Conservation (phyloP, 2,797 vertebrate genomes). For the Oreortyx pictus region DNA sequence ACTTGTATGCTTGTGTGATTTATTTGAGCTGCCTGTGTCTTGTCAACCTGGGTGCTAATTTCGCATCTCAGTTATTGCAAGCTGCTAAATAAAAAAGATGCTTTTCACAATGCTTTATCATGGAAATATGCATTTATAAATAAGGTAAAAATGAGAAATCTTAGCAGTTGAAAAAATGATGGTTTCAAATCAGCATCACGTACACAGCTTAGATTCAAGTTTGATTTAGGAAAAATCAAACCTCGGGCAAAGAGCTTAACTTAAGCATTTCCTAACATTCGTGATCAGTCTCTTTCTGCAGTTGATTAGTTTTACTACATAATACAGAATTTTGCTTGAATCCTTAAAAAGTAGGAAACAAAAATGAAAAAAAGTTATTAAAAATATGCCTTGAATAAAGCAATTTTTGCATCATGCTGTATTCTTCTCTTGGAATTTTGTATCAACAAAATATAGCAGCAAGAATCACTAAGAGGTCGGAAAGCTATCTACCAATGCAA, state of each 20-base stretch:
- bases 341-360: background rate
- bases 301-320: background rate
- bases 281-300: background rate
- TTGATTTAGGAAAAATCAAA: background rate
- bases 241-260: background rate
- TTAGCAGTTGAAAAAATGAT: background rate
- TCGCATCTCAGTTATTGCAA: constrained; percentile 28
- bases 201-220: background rate
- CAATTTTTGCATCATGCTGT: background rate
- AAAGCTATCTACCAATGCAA: background rate
- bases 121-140: background rate
- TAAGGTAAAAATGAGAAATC: background rate
- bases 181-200: background rate
- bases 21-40: background rate
- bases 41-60: constrained; percentile 23
- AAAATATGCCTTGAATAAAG: background rate
- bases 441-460: background rate
- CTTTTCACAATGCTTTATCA: background rate
- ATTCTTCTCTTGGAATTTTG: background rate
- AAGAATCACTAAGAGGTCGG: background rate
- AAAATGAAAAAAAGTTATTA: background rate
- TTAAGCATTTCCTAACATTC: background rate
- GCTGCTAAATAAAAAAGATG: background rate
- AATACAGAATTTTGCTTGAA: background rate
- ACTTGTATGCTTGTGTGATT: background rate